Evolutionary conservation across 2,113 vertebrate species (phyloP).

Genomic region (Siniperca chuatsi): DNA sequence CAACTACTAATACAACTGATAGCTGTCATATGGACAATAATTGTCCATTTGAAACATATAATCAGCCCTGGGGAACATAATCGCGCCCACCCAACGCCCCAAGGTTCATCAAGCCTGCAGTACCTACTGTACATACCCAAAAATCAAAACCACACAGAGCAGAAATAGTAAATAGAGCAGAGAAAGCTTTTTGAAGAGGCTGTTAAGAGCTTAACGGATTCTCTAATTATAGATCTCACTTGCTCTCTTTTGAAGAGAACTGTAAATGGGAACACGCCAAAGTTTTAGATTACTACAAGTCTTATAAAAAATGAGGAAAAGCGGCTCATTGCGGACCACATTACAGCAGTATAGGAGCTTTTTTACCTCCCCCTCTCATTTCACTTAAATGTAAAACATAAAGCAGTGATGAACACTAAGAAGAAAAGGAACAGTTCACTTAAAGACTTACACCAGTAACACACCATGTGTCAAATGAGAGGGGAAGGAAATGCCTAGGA

Average conservation of each 20-base stretch:
- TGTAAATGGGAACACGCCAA: constrained; percentile 81
- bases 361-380: constrained; percentile 80
- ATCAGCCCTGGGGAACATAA: constrained; percentile 59
- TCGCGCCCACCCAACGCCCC: constrained; percentile 74
- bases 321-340: constrained; percentile 61
- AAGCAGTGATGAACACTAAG: constrained; percentile 81
- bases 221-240: constrained; percentile 86
- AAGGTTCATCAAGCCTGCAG: constrained; percentile 58
- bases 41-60: constrained; percentile 60
- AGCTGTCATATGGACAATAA: constrained; percentile 66
- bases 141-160: constrained; percentile 71
- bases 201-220: constrained; percentile 79
- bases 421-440: constrained; percentile 79
- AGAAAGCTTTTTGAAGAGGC: constrained; percentile 83
- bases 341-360: constrained; percentile 57
- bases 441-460: constrained; percentile 66
- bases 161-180: constrained; percentile 81
- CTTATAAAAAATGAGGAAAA: constrained; percentile 75
- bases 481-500: constrained; percentile 64
- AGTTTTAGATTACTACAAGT: constrained; percentile 74
- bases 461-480: constrained; percentile 74
- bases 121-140: constrained; percentile 63
- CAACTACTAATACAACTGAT: constrained; percentile 59
- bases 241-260: constrained; percentile 80
- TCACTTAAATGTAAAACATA: constrained; percentile 72